Evolutionary conservation across 2,797 vertebrate genomes (phyloP).

Genomic region (Enteromius trimaculatus): DNA sequence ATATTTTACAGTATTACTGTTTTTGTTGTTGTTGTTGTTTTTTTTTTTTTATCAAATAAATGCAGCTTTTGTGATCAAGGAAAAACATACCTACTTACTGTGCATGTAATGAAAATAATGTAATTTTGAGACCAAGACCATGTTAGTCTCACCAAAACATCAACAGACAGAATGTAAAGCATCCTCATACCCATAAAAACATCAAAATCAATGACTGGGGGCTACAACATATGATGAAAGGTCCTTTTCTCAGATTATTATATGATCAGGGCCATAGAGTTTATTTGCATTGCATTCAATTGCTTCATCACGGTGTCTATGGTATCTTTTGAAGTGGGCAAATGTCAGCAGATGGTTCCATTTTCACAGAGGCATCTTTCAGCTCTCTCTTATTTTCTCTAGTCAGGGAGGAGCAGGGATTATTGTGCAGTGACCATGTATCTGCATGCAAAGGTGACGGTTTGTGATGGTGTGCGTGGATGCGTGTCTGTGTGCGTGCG

Average conservation of each 20-base stretch:
- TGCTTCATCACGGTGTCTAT: slow-evolving; percentile 27
- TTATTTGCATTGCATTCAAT: slow-evolving; percentile 13
- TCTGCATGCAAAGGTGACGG: slow-evolving; percentile 53
- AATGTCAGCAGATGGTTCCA: slow-evolving; percentile 54
- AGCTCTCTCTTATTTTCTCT: slow-evolving; percentile 56
- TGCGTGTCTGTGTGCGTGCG: slow-evolving; percentile 14
- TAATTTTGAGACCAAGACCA: neutral
- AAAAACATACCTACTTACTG: neutral
- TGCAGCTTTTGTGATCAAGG: neutral
- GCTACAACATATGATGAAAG: slow-evolving; percentile 2
- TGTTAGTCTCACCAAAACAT: neutral
- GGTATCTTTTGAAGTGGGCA: slow-evolving; percentile 31
- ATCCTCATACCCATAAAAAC: neutral
- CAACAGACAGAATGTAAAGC: neutral
- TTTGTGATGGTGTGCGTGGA: slow-evolving; percentile 11
- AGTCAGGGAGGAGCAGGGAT: slow-evolving; percentile 41
- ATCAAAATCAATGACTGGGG: slow-evolving; percentile 14
- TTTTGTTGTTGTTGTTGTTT: no score
- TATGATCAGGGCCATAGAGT: neutral
- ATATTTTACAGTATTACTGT: neutral
- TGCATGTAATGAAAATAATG: neutral
- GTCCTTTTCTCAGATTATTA: slow-evolving; percentile 9
- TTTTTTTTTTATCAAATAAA: neutral
- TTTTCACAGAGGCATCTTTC: slow-evolving; percentile 47
- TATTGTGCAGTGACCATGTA: slow-evolving; percentile 38